Percentiles rank a stretch among this genome's conserved stretches.
phyloP scores from a whole-genome alignment of 2,113 vertebrate genomes.

The Coreoperca whiteheadi region DNA sequence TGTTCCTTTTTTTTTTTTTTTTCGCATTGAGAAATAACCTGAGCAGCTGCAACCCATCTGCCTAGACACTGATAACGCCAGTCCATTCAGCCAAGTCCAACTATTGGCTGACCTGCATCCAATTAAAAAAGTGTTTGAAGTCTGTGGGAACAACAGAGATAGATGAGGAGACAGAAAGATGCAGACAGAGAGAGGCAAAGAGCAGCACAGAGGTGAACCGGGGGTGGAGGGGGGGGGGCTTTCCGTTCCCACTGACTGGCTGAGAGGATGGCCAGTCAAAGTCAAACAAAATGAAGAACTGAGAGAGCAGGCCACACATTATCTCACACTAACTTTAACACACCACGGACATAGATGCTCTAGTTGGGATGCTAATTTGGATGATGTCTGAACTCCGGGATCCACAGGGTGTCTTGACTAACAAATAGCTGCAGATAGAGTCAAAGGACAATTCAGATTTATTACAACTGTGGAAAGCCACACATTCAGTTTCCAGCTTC shows the following conservation, averaged over 20 bases:
- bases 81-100: slow-evolving; percentile 61
- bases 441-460: background rate
- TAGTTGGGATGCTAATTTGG: slow-evolving; percentile 38
- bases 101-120: slow-evolving; percentile 67
- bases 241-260: background rate
- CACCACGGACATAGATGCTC: slow-evolving; percentile 6
- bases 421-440: background rate
- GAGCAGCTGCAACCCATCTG: slow-evolving; percentile 64
- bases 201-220: slow-evolving; percentile 44
- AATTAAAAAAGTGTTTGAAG: slow-evolving; percentile 75
- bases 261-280: slow-evolving; percentile 39
- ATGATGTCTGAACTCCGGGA: slow-evolving; percentile 17
- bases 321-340: background rate
- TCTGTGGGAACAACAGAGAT: slow-evolving; percentile 58
- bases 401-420: background rate
- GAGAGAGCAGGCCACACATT: slow-evolving; percentile 5
- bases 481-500: background rate
- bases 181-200: slow-evolving; percentile 37
- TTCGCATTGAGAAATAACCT: slow-evolving; percentile 60
- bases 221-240: background rate
- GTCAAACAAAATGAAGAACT: slow-evolving; percentile 37
- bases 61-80: slow-evolving; percentile 68
- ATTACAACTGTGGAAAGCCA: background rate
- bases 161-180: slow-evolving; percentile 53
- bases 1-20: slow-evolving; percentile 13